A percentile compares a stretch with the other conserved stretches of the same genome.
These are phyloP conservation scores for Helleia helle DNA, from an alignment of 2,888 invertebrate genomes.

Conservation along the genomic window DNA sequence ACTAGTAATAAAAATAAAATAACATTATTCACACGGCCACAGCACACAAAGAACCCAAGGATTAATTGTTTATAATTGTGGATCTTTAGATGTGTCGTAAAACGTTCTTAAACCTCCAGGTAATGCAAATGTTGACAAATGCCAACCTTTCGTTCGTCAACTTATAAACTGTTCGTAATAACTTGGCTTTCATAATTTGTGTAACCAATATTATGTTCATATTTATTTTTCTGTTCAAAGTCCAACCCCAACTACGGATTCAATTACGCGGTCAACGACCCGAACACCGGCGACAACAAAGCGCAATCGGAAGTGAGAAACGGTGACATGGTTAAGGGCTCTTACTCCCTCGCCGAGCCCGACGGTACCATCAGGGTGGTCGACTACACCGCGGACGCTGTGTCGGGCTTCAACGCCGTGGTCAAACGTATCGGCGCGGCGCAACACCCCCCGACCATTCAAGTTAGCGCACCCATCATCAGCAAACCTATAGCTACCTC, in stretches of 20 bases:
- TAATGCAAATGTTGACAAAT: too few species aligned
- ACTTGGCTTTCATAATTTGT: too few species aligned
- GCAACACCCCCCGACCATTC: constrained; percentile 39
- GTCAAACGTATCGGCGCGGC: constrained; percentile 55
- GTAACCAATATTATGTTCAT: too few species aligned
- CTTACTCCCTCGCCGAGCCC: constrained; percentile 58
- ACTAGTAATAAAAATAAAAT: too few species aligned
- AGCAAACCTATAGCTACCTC: constrained; percentile 15
- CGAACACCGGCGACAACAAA: constrained; percentile 61
- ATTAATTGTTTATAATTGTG: too few species aligned
- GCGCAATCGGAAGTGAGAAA: constrained; percentile 56
- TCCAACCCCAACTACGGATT: constrained; percentile 57
- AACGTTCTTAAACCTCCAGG: too few species aligned
- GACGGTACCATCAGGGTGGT: constrained; percentile 62
- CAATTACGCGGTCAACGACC: constrained; percentile 66
- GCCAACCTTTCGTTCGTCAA: too few species aligned
- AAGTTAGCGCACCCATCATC: constrained; percentile 11
- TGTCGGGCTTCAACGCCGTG: constrained; percentile 60
- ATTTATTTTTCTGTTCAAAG: constrained; percentile 30
- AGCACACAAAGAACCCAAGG: too few species aligned
- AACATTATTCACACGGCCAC: too few species aligned
- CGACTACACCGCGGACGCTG: constrained; percentile 54
- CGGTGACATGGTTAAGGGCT: constrained; percentile 58
- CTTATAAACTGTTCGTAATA: too few species aligned
- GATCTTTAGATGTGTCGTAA: too few species aligned